phyloP scores from a whole-genome alignment of 2,113 vertebrate species.

The Sminthopsis crassicaudata region DNA sequence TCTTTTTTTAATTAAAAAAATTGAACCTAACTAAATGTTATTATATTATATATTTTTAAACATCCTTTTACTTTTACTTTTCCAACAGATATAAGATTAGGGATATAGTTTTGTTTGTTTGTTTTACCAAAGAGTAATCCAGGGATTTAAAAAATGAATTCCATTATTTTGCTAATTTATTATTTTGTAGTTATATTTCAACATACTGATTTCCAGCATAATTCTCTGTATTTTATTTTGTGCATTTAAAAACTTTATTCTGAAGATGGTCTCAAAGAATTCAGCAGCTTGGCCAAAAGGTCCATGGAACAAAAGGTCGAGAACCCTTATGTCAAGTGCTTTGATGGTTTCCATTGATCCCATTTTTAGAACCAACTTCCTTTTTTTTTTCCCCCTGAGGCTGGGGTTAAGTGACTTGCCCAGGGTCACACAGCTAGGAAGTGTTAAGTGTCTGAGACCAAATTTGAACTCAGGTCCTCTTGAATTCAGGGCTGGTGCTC shows the following conservation, averaged over 20 bases:
- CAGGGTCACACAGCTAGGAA: no score
- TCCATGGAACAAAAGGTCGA: background rate
- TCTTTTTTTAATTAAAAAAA: background rate
- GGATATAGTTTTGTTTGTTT: background rate
- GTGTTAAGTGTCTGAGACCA: no score
- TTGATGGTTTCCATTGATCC: background rate
- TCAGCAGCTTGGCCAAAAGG: background rate
- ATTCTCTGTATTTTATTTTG: background rate
- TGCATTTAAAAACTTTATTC: background rate
- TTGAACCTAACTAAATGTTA: background rate
- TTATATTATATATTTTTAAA: background rate
- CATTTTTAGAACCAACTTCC: background rate
- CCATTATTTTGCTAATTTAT: background rate
- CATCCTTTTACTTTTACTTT: background rate
- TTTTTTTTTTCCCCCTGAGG: no score
- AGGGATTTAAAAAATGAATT: background rate
- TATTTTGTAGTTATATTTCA: background rate
- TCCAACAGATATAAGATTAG: background rate
- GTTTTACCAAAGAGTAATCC: background rate
- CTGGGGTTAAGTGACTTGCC: no score
- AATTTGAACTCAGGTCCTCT: no score
- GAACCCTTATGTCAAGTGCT: background rate
- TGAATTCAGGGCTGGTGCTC: no score
- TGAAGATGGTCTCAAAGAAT: no score
- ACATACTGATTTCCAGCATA: background rate